These are phyloP conservation scores for Megaptera novaeangliae DNA, from an alignment of 2,113 vertebrate genomes.

Conservation along the genomic window DNA sequence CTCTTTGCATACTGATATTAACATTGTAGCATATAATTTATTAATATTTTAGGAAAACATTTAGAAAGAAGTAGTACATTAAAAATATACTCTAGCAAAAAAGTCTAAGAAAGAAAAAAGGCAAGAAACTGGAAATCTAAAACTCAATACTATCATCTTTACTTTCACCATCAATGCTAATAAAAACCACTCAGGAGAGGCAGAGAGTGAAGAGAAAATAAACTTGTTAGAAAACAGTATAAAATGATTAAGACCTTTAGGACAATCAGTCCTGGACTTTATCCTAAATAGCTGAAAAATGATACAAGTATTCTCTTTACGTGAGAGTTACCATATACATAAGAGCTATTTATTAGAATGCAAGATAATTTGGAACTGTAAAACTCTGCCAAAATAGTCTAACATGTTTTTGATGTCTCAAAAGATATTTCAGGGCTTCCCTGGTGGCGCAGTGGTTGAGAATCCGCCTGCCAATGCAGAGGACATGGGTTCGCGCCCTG, in stretches of 20 bases:
- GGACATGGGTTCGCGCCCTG: no score
- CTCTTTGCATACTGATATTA: background rate
- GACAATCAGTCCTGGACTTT: background rate
- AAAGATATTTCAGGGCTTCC: background rate
- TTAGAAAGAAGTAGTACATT: background rate
- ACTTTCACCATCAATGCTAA: background rate
- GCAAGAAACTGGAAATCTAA: background rate
- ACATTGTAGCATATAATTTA: background rate
- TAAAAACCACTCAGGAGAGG: background rate
- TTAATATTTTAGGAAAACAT: background rate
- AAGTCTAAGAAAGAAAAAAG: background rate
- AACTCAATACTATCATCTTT: background rate
- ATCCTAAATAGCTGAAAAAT: background rate
- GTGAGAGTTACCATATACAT: background rate
- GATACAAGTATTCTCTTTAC: background rate
- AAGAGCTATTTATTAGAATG: background rate
- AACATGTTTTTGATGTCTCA: background rate
- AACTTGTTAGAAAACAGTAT: background rate
- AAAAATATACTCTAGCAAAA: background rate
- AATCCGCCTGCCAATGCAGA: no score
- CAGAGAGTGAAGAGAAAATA: background rate
- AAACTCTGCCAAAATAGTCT: background rate
- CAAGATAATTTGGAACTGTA: background rate
- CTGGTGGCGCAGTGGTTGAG: no score
- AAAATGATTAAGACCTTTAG: background rate